Conservation (phyloP, 2,888 invertebrate species). For the Bellardia pandia region DNA sequence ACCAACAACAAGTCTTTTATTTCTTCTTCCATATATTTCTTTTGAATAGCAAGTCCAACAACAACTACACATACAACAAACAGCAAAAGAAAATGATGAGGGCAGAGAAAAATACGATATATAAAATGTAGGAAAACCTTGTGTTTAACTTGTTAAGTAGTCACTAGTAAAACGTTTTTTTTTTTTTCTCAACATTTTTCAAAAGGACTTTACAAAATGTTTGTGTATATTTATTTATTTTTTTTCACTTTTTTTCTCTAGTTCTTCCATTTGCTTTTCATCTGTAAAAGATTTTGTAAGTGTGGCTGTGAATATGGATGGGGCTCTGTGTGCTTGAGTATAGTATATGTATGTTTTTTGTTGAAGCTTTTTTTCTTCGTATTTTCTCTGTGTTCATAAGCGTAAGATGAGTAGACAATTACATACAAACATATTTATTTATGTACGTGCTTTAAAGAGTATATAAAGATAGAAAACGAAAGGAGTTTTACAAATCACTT, state of each 20-base stretch:
- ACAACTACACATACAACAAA: constrained; percentile 36
- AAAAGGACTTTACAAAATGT: constrained; percentile 72
- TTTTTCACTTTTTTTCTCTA: background rate
- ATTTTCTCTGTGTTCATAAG: constrained; percentile 50
- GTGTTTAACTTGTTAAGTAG: constrained; percentile 73
- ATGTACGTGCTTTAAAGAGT: constrained; percentile 11
- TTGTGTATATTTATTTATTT: constrained; percentile 47
- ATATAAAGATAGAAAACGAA: constrained; percentile 35
- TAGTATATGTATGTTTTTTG: constrained; percentile 30
- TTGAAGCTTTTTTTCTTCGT: constrained; percentile 36
- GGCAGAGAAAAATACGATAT: constrained; percentile 11
- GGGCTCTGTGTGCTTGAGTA: constrained; percentile 18
- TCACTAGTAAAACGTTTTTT: constrained; percentile 72
- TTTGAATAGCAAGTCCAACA: constrained; percentile 54
- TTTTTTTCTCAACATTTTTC: constrained; percentile 56
- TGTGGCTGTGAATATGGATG: background rate
- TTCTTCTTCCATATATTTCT: constrained; percentile 37
- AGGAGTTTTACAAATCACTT: background rate
- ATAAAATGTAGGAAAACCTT: constrained; percentile 64
- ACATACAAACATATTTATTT: constrained; percentile 37
- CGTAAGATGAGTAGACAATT: constrained; percentile 59
- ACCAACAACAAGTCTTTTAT: constrained; percentile 43
- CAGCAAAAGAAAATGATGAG: constrained; percentile 34
- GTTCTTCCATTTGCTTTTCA: constrained; percentile 63
- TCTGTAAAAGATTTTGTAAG: constrained; percentile 59